Evolutionary conservation across 2,888 invertebrate species (phyloP), one percentile per base, ranked within the genome.

Genomic region (Dicycla oo): DNA sequence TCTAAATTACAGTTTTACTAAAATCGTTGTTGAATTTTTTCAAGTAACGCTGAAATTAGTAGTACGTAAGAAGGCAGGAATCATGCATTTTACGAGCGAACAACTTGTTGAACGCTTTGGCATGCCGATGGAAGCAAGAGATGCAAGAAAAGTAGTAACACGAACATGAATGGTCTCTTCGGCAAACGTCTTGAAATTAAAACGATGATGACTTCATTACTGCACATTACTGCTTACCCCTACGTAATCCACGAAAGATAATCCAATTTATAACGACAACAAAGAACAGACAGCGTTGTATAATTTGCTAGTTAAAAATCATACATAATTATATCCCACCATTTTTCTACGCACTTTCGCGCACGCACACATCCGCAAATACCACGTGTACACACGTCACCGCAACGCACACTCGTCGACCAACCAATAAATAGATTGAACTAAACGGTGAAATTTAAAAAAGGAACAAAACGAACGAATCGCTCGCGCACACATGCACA

Each of bases 401-500:
- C 91, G 87, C 90, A 90, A 91, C 92, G 84, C 95, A 95, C 96
- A 95, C 96, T 89, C 56, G 80, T 85, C 81, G 87, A 88, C 75
- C 90, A 87, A 91, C 95, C 96, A 96, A 95, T 96, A 96, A 96
- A 95, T 96, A 96, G 95, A 95, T 95, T 95, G 95, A 94, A 95
- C 96, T 96, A 95, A 96, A 96, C 95, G 95, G 95, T 96, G 95
- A 95, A 95, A 95, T 95, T 95, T 95, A 95, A 95, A 96, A 96
- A 96, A 95, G 92, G 93, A 95, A 95, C 91, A 95, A 95, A 96
- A 95, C 91, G 93, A 94, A 93, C 94, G 95, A 95, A 93, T 93
- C 93, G 91, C 90, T 91, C 88, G 89, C 91, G 78, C 95, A 94
- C 94, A 95, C 95, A 92, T 78, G 66, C 70, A 76, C 75, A 69